phyloP scores from a whole-genome alignment of 2,888 invertebrate species.

The Drosophila fulvimacula region DNA sequence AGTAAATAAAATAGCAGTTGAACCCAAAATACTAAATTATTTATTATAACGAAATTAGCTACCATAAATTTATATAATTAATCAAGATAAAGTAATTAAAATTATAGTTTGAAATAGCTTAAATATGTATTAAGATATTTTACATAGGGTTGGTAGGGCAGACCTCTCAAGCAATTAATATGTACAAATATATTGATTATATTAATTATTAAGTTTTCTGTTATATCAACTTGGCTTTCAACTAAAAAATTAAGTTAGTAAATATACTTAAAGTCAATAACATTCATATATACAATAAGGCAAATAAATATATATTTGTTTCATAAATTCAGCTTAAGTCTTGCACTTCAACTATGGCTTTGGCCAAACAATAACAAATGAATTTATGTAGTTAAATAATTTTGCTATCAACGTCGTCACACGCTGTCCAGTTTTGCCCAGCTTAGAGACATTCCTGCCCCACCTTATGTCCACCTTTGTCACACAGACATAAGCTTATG shows the following conservation, averaged over 20 bases:
- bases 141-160: too few relatives aligned
- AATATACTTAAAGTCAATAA: not conserved
- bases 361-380: conserved; percentile 59
- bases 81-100: too few relatives aligned
- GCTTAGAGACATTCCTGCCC: conserved; percentile 39
- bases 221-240: too few relatives aligned
- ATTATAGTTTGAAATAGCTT: too few relatives aligned
- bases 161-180: too few relatives aligned
- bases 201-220: not conserved
- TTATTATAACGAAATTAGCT: too few relatives aligned
- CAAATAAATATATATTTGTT: not conserved
- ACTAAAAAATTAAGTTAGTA: too few relatives aligned
- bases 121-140: too few relatives aligned
- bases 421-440: conserved; percentile 40
- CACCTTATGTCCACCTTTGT: conserved; percentile 52
- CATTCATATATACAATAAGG: not conserved
- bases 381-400: conserved; percentile 54
- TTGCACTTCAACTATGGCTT: not conserved
- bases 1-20: too few relatives aligned
- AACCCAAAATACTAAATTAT: too few relatives aligned
- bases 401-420: conserved; percentile 65
- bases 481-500: conserved; percentile 20
- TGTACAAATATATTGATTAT: too few relatives aligned
- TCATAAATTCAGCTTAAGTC: not conserved
- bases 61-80: too few relatives aligned